Conservation (phyloP, 2,888 invertebrate genomes). For the Chalcosyrphus nemorum region DNA sequence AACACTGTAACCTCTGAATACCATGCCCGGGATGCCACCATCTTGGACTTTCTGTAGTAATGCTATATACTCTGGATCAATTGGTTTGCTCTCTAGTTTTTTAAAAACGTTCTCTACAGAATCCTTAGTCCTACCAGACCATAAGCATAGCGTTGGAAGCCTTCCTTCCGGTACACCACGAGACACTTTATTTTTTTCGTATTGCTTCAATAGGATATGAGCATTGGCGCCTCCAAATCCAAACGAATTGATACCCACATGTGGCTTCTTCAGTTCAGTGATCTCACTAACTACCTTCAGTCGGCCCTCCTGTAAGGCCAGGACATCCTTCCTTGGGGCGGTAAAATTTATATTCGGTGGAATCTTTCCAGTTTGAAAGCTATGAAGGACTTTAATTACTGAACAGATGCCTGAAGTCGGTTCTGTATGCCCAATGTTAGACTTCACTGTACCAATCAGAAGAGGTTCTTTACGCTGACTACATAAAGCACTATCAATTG, state of each 20-base stretch:
- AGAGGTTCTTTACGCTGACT: constrained; percentile 87
- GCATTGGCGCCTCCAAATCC: constrained; percentile 94
- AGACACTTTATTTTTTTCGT: constrained; percentile 79
- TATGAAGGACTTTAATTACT: constrained; percentile 89
- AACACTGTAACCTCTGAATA: constrained; percentile 88
- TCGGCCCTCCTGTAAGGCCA: constrained; percentile 84
- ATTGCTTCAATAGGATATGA: constrained; percentile 73
- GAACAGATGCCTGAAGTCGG: constrained; percentile 91
- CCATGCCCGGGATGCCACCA: constrained; percentile 84
- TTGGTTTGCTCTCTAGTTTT: constrained; percentile 84
- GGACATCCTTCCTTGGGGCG: constrained; percentile 84
- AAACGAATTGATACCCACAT: constrained; percentile 92
- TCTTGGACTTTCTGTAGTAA: constrained; percentile 84
- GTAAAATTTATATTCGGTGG: constrained; percentile 92
- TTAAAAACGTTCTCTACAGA: constrained; percentile 86
- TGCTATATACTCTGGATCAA: constrained; percentile 84
- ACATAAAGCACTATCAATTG: constrained; percentile 90
- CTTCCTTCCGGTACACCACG: constrained; percentile 84
- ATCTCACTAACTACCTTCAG: constrained; percentile 87
- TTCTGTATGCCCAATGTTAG: constrained; percentile 95
- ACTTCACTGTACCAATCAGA: constrained; percentile 93
- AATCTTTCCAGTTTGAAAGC: constrained; percentile 89
- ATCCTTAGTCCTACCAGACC: constrained; percentile 90
- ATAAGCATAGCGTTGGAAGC: constrained; percentile 87
- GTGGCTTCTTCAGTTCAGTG: constrained; percentile 87